Evolutionary conservation across 2,888 invertebrate genomes (phyloP).

Genomic region (Mesorhabditis belari): DNA sequence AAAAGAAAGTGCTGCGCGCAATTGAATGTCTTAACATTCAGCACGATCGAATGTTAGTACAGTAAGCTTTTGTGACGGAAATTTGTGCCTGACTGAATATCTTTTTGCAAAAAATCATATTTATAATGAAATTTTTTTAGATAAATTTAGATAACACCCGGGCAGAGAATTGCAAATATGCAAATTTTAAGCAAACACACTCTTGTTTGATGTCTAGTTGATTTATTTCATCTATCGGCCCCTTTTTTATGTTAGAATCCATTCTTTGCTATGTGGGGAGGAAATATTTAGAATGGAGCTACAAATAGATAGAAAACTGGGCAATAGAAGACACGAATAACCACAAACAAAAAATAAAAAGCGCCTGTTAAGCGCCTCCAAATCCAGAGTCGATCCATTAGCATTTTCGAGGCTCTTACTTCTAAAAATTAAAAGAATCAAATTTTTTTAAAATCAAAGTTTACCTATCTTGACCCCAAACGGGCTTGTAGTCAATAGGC

Average conservation of each 20-base stretch:
- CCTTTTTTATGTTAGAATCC: no score
- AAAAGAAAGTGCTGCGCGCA: constrained; percentile 4
- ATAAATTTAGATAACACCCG: no score
- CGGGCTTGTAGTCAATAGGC: constrained; percentile 55
- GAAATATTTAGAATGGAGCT: no score
- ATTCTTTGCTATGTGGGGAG: no score
- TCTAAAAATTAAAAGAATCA: not conserved
- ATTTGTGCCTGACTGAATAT: constrained; percentile 53
- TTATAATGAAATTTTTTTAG: constrained; percentile 83
- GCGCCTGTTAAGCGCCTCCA: not conserved
- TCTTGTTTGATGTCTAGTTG: no score
- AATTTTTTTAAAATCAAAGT: not conserved
- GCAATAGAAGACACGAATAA: no score
- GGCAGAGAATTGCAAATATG: no score
- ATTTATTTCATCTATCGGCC: no score
- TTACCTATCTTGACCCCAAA: constrained; percentile 9
- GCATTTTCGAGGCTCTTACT: not conserved
- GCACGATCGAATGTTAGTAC: not conserved
- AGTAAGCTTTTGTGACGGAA: not conserved
- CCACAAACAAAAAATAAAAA: no score
- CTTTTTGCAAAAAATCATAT: constrained; percentile 82
- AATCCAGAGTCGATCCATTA: constrained; percentile 3
- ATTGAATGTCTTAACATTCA: not conserved
- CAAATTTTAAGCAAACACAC: no score
- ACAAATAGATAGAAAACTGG: no score